phyloP scores from a whole-genome alignment of 2,888 invertebrate species.

The Ommatoiulus sabulosus region DNA sequence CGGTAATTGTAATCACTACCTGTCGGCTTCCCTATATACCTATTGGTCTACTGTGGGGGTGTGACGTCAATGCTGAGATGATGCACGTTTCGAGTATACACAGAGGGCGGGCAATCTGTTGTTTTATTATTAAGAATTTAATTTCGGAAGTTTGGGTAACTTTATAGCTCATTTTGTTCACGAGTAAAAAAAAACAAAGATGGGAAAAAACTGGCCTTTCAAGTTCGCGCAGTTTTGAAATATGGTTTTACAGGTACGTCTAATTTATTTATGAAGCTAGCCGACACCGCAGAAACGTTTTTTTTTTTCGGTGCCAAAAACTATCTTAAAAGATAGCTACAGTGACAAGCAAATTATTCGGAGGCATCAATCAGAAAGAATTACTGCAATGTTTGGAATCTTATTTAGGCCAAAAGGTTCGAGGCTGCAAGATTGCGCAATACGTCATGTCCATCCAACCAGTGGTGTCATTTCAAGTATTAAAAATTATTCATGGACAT shows the following conservation, averaged over 20 bases:
- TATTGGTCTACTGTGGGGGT: neutral
- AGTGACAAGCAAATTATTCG: slow-evolving; percentile 21
- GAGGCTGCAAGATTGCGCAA: neutral
- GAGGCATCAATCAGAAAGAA: neutral
- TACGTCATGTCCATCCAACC: too few species aligned
- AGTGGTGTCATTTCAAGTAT: neutral
- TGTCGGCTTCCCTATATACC: neutral
- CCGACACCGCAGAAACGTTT: neutral
- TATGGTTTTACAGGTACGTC: neutral
- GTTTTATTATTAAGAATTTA: slow-evolving; percentile 34
- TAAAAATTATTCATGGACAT: too few species aligned
- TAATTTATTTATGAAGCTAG: slow-evolving; percentile 14
- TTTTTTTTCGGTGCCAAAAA: neutral
- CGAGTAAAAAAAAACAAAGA: neutral
- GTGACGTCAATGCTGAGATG: neutral
- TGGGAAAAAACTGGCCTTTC: neutral
- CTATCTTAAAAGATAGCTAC: neutral
- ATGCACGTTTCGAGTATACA: neutral
- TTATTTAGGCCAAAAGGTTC: neutral
- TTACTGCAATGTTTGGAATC: neutral
- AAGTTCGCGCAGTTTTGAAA: neutral
- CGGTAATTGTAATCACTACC: slow-evolving; percentile 25
- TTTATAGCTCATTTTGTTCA: neutral
- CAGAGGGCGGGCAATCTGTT: neutral
- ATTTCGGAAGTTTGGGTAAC: slow-evolving; percentile 26